Evolutionary conservation across 2,888 invertebrate genomes (phyloP).

Genomic region (Dicycla oo): DNA sequence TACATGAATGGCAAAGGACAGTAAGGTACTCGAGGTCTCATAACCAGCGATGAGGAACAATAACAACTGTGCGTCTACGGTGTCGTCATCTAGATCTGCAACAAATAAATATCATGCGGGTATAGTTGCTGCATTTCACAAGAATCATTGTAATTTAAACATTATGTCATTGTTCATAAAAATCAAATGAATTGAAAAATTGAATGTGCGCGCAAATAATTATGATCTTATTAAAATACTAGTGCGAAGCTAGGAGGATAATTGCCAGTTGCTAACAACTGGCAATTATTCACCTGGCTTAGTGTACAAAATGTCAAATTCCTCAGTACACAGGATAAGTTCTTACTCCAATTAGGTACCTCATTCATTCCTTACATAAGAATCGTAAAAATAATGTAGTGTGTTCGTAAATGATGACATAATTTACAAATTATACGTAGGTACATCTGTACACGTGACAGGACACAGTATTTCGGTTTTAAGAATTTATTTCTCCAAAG

Average conservation of each 20-base stretch:
- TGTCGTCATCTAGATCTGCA: constrained; percentile 88
- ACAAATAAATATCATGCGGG: constrained; percentile 29
- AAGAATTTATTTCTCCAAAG: too few species aligned
- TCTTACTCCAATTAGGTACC: neutral
- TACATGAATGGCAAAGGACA: constrained; percentile 89
- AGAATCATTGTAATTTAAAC: constrained; percentile 12
- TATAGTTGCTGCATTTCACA: neutral
- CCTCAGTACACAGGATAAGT: too few species aligned
- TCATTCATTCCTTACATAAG: too few species aligned
- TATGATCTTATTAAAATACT: constrained; percentile 1
- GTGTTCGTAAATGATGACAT: neutral
- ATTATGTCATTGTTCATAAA: neutral
- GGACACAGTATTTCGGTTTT: too few species aligned
- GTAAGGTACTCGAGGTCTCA: constrained; percentile 91
- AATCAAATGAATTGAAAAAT: neutral
- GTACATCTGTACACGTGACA: neutral
- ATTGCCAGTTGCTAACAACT: too few species aligned
- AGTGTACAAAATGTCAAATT: too few species aligned
- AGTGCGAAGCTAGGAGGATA: neutral
- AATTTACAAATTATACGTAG: neutral
- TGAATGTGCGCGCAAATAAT: neutral
- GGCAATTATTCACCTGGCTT: too few species aligned
- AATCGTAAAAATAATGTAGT: neutral
- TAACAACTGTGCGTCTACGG: constrained; percentile 90
- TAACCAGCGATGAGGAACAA: constrained; percentile 91